Evolutionary conservation across 1,140 invertebrate species (phyloP).

Genomic region (Heliconius melpomene): DNA sequence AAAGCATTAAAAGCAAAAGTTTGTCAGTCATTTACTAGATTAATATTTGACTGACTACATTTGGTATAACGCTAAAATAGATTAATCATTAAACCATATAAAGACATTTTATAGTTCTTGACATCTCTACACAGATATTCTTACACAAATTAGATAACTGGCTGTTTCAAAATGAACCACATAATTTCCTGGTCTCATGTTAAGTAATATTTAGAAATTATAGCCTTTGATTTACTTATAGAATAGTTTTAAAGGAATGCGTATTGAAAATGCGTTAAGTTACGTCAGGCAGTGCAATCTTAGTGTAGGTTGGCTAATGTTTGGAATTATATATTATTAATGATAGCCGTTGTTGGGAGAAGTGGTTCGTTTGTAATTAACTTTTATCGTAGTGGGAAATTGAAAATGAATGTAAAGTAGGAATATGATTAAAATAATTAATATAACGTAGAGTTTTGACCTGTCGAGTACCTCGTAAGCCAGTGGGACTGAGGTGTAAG

Average conservation of each 20-base stretch:
- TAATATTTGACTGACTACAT: too few relatives aligned
- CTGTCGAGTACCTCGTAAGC: too few relatives aligned
- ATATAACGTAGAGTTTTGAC: too few relatives aligned
- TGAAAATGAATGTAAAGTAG: background rate
- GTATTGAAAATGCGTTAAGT: constrained; percentile 22
- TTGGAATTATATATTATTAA: background rate
- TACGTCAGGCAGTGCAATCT: constrained; percentile 17
- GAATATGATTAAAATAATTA: too few relatives aligned
- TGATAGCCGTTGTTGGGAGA: background rate
- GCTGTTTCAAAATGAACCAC: constrained; percentile 30
- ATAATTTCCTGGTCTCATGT: constrained; percentile 32
- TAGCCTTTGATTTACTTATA: constrained; percentile 29
- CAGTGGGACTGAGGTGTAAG: too few relatives aligned
- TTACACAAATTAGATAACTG: constrained; percentile 34
- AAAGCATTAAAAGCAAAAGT: too few relatives aligned
- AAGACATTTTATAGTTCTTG: background rate
- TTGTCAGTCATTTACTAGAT: too few relatives aligned
- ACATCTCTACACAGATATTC: constrained; percentile 3
- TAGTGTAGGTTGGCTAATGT: constrained; percentile 5
- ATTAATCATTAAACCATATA: background rate
- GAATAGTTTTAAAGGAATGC: constrained; percentile 11
- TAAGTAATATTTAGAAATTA: constrained; percentile 37
- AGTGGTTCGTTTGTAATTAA: constrained; percentile 7
- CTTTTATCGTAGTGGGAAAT: background rate
- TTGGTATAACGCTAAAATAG: too few relatives aligned